Base-by-base conservation (phyloP, 1,140 invertebrate species). In the Epicauta chinensis region DNA sequence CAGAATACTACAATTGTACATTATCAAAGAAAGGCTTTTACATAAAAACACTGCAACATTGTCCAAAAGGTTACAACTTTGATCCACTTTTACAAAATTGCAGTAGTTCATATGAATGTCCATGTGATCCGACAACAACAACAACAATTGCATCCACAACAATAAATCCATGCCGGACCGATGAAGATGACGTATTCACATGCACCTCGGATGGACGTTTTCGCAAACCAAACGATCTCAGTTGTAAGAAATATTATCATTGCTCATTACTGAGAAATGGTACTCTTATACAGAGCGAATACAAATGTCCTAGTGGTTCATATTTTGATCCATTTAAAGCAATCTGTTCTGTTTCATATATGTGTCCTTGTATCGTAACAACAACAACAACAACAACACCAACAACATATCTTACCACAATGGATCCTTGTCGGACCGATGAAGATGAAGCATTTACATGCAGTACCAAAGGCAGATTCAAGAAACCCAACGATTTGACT, bases 1-100 rank as follows among this genome's bases (percentile, higher is more conserved):
- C 32, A 17, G 38, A 35, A 30, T 50, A 55, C 17, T 44, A 34
- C 32, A 4, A 9, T 4, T 34, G 32, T 11, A 7, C 32, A 0
- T 34, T 34, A 34, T 34, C 10, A 2, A 35, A 11, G 12, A 47
- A 54, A 39, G 44, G 45, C 10, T 38, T 23, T 54, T 54, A 49
- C 10, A 29, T 49, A 5, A 45, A 42, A 54, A 54, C 45, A 11
- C 29, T 41, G 6, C 36, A 49, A 16, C 11, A 10, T 16, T 54
- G 52, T 36, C 52, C 45, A 16, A 5, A 2, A 3, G 32, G 40
- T 12, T 45, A 31, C 6, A 14, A 32, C 10, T 54, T 41, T 35
- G 14, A 42, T 10, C 15, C 41, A 15, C 16, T 4, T 2, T 11
- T 37, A 2, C 23, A 23, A 23, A 34, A 2, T 7, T 45, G 31